Evolutionary conservation across 2,888 invertebrate species (phyloP).

Genomic region (Urechis unicinctus): DNA sequence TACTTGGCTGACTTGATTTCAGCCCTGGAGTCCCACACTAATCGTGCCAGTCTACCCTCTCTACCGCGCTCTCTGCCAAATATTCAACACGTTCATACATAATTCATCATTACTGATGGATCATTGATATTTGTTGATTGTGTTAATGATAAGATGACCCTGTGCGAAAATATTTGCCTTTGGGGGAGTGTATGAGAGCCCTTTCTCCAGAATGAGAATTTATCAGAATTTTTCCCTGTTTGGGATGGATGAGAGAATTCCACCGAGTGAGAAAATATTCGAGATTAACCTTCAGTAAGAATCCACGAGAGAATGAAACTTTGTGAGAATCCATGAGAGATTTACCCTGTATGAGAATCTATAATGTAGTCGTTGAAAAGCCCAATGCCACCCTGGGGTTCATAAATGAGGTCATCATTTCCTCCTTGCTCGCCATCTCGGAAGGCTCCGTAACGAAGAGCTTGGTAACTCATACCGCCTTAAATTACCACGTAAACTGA

Average conservation of each 20-base stretch:
- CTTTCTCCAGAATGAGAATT: too few species aligned
- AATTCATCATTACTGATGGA: too few species aligned
- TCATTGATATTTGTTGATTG: too few species aligned
- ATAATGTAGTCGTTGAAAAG: neutral
- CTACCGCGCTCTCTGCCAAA: neutral
- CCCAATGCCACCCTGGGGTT: neutral
- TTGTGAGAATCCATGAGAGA: neutral
- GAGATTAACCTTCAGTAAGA: too few species aligned
- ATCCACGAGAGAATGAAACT: neutral
- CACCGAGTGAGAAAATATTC: too few species aligned
- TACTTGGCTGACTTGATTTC: neutral
- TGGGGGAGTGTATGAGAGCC: too few species aligned
- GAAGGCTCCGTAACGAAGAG: neutral
- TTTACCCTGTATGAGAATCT: neutral
- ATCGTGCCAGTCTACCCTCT: neutral
- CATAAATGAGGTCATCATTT: neutral
- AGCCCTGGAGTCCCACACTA: neutral
- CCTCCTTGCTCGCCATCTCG: neutral
- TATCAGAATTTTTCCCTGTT: too few species aligned
- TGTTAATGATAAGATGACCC: too few species aligned
- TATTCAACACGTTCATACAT: too few species aligned
- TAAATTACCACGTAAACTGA: too few species aligned
- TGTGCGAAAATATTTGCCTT: too few species aligned
- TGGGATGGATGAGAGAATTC: too few species aligned
- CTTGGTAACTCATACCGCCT: neutral